phyloP scores from a whole-genome alignment of 2,797 vertebrate genomes.

The Karalla daura region DNA sequence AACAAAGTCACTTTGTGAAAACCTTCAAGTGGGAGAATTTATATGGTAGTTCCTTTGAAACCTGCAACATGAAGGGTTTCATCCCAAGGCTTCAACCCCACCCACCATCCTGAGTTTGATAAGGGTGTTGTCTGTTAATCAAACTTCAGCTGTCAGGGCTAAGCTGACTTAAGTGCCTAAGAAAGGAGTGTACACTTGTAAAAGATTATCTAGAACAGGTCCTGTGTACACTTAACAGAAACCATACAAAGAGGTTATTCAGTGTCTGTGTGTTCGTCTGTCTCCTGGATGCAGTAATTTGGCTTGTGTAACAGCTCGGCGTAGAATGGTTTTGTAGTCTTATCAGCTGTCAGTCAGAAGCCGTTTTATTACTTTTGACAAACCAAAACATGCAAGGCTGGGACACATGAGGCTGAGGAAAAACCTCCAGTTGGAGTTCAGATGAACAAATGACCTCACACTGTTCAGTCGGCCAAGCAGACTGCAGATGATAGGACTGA shows the following conservation, averaged over 20 bases:
- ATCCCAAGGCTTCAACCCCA: neutral
- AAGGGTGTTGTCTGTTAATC: slow-evolving; percentile 30
- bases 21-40: no score
- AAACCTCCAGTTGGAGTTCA: slow-evolving; percentile 52
- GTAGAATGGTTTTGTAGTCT: slow-evolving; percentile 17
- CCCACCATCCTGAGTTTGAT: slow-evolving; percentile 9
- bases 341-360: slow-evolving; percentile 34
- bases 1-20: no score
- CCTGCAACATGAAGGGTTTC: neutral
- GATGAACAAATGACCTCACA: slow-evolving; percentile 59
- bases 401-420: slow-evolving; percentile 23
- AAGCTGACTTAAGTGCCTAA: neutral
- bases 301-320: neutral
- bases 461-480: slow-evolving; percentile 31
- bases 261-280: neutral
- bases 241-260: neutral
- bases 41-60: neutral
- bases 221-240: slow-evolving; percentile 5
- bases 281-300: slow-evolving; percentile 2
- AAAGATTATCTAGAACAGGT: slow-evolving; percentile 21
- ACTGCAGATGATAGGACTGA: slow-evolving; percentile 32
- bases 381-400: slow-evolving; percentile 40
- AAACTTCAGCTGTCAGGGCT: slow-evolving; percentile 27
- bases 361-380: slow-evolving; percentile 42
- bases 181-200: slow-evolving; percentile 29